These are phyloP conservation scores for Maccullochella peelii DNA, from an alignment of 2,113 vertebrate genomes.

Conservation along the genomic window DNA sequence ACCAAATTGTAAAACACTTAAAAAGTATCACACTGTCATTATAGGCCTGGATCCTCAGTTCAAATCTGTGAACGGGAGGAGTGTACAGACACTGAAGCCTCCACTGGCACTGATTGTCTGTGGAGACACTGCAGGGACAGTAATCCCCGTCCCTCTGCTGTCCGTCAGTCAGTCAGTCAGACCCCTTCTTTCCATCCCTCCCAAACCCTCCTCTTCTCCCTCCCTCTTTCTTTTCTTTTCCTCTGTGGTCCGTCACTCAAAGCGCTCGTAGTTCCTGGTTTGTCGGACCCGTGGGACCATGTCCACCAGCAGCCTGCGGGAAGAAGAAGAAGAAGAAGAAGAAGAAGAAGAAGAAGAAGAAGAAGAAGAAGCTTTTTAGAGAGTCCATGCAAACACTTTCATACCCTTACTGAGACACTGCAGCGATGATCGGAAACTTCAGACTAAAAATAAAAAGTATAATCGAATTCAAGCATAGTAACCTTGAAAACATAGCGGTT, in stretches of 20 bases:
- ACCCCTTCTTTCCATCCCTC: background rate
- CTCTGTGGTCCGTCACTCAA: slow-evolving; percentile 84
- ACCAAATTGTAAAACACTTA: slow-evolving; percentile 54
- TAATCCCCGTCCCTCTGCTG: slow-evolving; percentile 3
- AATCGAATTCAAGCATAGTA: too few species aligned
- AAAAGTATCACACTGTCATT: slow-evolving; percentile 6
- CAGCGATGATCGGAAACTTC: background rate
- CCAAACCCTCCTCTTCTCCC: slow-evolving; percentile 11
- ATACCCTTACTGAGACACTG: background rate
- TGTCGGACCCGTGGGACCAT: slow-evolving; percentile 93
- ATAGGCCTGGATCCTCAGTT: slow-evolving; percentile 12
- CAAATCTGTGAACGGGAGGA: slow-evolving; percentile 3
- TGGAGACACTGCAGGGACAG: background rate
- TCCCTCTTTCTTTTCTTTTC: background rate
- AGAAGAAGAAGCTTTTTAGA: background rate
- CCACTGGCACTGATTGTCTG: slow-evolving; percentile 38
- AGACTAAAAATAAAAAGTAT: background rate
- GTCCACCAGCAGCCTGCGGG: slow-evolving; percentile 90
- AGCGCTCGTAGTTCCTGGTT: slow-evolving; percentile 95
- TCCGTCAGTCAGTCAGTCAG: slow-evolving; percentile 3
- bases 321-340: background rate
- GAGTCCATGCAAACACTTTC: background rate
- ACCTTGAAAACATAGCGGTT: too few species aligned
- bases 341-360: too few species aligned
- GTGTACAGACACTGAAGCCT: slow-evolving; percentile 3